Conservation (phyloP, 2,797 vertebrate species). For the Crax fasciolata region DNA sequence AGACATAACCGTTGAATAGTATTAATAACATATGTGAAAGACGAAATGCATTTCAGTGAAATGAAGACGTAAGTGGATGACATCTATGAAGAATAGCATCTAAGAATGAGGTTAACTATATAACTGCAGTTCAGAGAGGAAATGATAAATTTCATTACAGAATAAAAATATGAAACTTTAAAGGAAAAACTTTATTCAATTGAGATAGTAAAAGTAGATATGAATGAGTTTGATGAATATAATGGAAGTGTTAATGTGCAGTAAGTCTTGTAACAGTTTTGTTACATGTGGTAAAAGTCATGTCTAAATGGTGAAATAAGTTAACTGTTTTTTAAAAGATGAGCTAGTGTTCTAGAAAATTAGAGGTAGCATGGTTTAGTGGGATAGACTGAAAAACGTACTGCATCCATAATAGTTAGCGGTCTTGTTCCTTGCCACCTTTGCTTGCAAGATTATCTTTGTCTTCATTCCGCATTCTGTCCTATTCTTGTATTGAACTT, state of each 20-base stretch:
- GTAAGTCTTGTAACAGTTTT: background rate
- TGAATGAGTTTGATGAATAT: background rate
- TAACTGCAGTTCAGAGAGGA: background rate
- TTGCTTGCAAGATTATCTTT: background rate
- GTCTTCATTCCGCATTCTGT: background rate
- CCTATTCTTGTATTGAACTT: background rate
- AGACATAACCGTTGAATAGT: background rate
- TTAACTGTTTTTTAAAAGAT: background rate
- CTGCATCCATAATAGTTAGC: background rate
- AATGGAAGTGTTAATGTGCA: background rate
- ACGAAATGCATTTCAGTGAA: background rate
- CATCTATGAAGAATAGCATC: background rate
- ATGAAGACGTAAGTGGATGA: background rate
- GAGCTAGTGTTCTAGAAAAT: background rate
- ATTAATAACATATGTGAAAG: background rate
- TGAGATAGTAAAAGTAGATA: background rate
- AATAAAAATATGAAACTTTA: background rate
- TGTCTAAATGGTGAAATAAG: background rate
- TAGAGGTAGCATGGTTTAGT: too few species aligned
- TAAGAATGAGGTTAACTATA: background rate
- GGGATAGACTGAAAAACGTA: background rate
- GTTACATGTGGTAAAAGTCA: background rate
- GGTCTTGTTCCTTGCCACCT: background rate
- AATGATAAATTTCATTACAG: background rate
- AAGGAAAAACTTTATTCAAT: background rate